Percentiles rank a stretch among this genome's conserved stretches.
These are phyloP conservation scores for Actinia tenebrosa DNA, from an alignment of 64 coral and sea anemone species.

Conservation along the genomic window DNA sequence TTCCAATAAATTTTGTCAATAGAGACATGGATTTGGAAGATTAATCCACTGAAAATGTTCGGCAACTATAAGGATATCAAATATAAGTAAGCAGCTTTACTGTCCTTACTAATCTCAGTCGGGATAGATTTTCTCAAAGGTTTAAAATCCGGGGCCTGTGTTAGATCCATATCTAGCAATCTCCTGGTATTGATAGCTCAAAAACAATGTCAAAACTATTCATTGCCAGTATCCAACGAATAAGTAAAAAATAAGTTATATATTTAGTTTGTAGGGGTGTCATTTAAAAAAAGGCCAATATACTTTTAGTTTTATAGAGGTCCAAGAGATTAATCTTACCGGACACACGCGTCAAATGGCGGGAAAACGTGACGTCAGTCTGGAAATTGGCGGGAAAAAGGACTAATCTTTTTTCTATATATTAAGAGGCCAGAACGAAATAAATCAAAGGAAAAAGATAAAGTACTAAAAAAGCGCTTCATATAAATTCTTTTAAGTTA, in stretches of 20 bases:
- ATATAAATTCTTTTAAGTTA: background rate
- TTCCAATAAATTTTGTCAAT: no score
- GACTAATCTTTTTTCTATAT: background rate
- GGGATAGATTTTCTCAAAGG: background rate
- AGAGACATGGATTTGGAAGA: no score
- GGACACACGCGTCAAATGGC: background rate
- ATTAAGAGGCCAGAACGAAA: background rate
- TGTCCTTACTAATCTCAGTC: background rate
- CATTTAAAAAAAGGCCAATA: background rate
- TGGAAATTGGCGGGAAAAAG: background rate
- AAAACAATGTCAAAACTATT: background rate
- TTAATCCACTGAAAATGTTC: no score
- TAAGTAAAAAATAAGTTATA: background rate
- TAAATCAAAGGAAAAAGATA: background rate
- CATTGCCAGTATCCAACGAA: background rate
- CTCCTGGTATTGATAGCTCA: no score
- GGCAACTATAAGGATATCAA: background rate
- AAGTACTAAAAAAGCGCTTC: background rate
- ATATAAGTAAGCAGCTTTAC: background rate
- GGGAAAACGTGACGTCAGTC: background rate
- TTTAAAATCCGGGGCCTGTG: background rate
- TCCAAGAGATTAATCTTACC: constrained; percentile 1
- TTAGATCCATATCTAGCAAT: background rate
- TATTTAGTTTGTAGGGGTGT: background rate
- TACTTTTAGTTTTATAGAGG: background rate